Evolutionary conservation across 2,888 invertebrate genomes (phyloP).

Genomic region (Rhorus exstirpatorius): DNA sequence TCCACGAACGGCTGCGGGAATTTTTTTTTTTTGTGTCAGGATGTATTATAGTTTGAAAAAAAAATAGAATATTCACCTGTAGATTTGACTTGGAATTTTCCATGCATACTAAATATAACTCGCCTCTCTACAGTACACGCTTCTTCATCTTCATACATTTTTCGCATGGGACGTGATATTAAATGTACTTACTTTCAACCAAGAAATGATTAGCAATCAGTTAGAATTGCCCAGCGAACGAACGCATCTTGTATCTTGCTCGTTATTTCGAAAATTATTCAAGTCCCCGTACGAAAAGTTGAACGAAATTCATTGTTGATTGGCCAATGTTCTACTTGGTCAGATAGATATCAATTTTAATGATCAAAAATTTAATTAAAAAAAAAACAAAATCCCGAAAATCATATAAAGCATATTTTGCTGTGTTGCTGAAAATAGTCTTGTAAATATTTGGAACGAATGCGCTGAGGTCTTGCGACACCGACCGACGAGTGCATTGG

Average conservation of each 20-base stretch:
- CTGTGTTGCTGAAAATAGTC: background rate
- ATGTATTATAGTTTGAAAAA: no score
- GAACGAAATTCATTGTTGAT: background rate
- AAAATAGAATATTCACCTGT: background rate
- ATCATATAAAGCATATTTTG: background rate
- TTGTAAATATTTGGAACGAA: background rate
- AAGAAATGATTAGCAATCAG: conserved; percentile 14
- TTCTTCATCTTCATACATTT: conserved; percentile 7
- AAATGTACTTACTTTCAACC: conserved; percentile 7
- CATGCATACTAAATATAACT: conserved; percentile 4
- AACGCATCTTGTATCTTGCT: background rate
- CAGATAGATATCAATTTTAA: background rate
- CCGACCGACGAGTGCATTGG: conserved; percentile 46
- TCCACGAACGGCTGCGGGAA: background rate
- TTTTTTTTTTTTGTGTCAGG: no score
- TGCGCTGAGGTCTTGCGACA: conserved; percentile 28
- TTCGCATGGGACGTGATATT: conserved; percentile 5
- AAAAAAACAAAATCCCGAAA: background rate
- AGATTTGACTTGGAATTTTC: background rate
- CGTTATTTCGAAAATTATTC: background rate
- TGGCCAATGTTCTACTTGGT: no score
- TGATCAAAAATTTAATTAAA: background rate
- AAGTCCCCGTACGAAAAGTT: no score
- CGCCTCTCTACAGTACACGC: background rate
- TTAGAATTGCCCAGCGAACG: conserved; percentile 3